phyloP scores from a whole-genome alignment of 2,797 vertebrate species.

The Oreonectes daqikongensis region DNA sequence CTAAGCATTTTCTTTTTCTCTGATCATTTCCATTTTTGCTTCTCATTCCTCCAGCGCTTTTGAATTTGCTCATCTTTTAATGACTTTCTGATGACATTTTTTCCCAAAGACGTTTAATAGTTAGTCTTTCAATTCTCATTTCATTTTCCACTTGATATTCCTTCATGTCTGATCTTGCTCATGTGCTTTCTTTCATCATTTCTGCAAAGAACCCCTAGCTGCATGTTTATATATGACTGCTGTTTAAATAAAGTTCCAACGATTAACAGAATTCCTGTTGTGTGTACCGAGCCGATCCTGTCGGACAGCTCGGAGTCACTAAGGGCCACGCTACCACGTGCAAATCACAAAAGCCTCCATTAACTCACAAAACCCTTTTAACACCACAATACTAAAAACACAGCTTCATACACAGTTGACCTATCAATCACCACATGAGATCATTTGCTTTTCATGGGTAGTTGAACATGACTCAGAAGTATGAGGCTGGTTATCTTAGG shows the following conservation, averaged over 20 bases:
- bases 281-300: conserved; percentile 21
- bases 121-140: conserved; percentile 22
- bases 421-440: conserved; percentile 11
- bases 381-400: conserved; percentile 33
- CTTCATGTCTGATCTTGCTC: conserved; percentile 36
- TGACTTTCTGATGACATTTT: conserved; percentile 32
- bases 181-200: conserved; percentile 14
- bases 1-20: not conserved
- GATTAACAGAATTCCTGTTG: conserved; percentile 13
- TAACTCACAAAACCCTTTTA: conserved; percentile 37
- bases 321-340: conserved; percentile 11
- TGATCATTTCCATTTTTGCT: conserved; percentile 22
- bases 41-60: conserved; percentile 1
- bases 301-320: not conserved
- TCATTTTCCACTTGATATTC: conserved; percentile 35
- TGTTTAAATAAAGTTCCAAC: conserved; percentile 39
- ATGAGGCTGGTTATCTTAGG: conserved; percentile 21
- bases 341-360: conserved; percentile 27
- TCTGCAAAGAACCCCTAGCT: not conserved
- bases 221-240: conserved; percentile 30
- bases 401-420: conserved; percentile 23
- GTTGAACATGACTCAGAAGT: conserved; percentile 32
- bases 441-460: conserved; percentile 41
- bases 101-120: conserved; percentile 11
- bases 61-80: conserved; percentile 35